These are phyloP conservation scores for Eulemur macaco DNA, from an alignment of 2,113 vertebrate genomes.

Conservation along the genomic window DNA sequence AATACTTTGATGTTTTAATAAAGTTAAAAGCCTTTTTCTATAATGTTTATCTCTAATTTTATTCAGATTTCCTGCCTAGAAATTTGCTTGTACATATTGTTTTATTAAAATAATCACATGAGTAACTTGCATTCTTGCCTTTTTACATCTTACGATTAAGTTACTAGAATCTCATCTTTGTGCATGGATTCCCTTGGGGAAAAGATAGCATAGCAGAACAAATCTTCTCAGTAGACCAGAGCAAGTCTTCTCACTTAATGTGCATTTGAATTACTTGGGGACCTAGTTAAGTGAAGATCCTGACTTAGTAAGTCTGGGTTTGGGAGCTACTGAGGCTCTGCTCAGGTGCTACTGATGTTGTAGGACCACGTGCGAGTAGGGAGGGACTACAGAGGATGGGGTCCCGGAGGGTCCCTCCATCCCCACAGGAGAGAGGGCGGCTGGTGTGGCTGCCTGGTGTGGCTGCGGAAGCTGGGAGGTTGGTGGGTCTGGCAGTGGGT, in stretches of 20 bases:
- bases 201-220: fast-evolving
- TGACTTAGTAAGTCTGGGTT: not conserved
- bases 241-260: not conserved
- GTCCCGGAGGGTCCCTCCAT: not conserved
- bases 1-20: not conserved
- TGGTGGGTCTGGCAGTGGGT: not conserved
- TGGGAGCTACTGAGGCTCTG: not conserved
- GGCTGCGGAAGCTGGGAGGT: not conserved
- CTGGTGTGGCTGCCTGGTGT: not conserved
- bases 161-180: not conserved
- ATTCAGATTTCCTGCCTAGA: not conserved
- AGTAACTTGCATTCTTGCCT: not conserved
- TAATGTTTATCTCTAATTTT: not conserved
- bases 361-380: not conserved
- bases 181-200: not conserved
- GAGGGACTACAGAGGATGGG: not conserved
- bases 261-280: not conserved
- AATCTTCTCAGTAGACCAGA: not conserved
- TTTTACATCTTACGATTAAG: not conserved
- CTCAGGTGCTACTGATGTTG: not conserved
- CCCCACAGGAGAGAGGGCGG: not conserved
- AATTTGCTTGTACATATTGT: not conserved
- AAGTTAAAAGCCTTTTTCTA: not conserved
- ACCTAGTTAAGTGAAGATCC: not conserved
- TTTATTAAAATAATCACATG: not conserved